Evolutionary conservation across 2,113 vertebrate species (phyloP).

Genomic region (Excalfactoria chinensis): DNA sequence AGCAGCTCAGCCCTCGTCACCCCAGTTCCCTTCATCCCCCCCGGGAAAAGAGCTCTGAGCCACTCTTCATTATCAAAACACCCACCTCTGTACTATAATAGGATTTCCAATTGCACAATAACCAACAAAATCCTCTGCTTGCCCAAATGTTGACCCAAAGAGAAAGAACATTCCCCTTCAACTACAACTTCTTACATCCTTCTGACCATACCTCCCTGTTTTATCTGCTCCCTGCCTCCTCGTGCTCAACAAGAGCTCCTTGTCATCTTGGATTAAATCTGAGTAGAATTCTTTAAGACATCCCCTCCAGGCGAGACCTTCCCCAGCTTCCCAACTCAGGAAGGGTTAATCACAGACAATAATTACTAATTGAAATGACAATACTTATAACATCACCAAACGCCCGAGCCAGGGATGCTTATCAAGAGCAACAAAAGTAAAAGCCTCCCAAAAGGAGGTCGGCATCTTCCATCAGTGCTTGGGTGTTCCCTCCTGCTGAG

Average conservation of each 20-base stretch:
- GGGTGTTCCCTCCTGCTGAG: background rate
- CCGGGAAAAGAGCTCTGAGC: fast-evolving
- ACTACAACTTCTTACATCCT: background rate
- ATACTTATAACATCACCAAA: conserved; percentile 1
- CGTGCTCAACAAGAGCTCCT: conserved; percentile 7
- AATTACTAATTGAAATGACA: conserved; percentile 8
- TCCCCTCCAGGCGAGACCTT: background rate
- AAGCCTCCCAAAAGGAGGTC: background rate
- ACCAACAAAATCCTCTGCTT: background rate
- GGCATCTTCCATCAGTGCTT: background rate
- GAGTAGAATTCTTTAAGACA: background rate
- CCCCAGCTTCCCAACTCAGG: conserved; percentile 13
- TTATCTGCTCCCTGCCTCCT: background rate
- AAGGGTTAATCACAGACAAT: conserved; percentile 37
- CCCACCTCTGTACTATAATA: background rate
- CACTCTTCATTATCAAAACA: background rate
- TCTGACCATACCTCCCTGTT: background rate
- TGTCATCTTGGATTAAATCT: conserved; percentile 55
- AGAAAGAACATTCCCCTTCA: background rate
- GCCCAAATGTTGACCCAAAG: background rate
- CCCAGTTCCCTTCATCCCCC: background rate
- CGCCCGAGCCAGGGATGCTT: background rate
- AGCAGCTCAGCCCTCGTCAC: background rate
- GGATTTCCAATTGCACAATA: background rate
- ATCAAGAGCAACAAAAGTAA: background rate